A percentile compares a stretch with the other conserved stretches of the same genome.
phyloP scores from a whole-genome alignment of 2,888 invertebrate genomes.

The Tuta absoluta region DNA sequence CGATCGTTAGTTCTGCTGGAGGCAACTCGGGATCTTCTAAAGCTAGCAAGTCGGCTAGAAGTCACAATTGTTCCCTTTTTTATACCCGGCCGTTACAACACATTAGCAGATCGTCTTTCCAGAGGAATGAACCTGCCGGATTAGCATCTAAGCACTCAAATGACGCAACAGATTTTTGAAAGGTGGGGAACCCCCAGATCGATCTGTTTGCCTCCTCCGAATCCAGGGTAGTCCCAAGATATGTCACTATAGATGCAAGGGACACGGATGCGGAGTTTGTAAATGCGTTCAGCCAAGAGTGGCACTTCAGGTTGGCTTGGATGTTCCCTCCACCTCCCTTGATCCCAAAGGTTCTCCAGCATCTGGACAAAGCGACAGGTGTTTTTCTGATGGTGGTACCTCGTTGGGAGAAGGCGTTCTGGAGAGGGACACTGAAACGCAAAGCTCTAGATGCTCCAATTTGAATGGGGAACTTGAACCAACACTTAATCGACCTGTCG shows the following conservation, averaged over 20 bases:
- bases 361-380: conserved; percentile 31
- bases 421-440: conserved; percentile 27
- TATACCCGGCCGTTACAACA: conserved; percentile 40
- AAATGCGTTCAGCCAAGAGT: conserved; percentile 33
- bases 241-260: too few species aligned
- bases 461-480: conserved; percentile 20
- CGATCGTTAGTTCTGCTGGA: too few species aligned
- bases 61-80: conserved; percentile 14
- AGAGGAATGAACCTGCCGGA: too few species aligned
- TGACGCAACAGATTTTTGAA: not conserved
- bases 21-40: conserved; percentile 14
- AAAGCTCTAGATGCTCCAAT: conserved; percentile 32
- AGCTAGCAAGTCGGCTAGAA: not conserved
- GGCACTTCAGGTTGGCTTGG: conserved; percentile 31
- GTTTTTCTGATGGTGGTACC: conserved; percentile 28
- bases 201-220: conserved; percentile 30
- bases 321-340: conserved; percentile 33
- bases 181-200: conserved; percentile 28
- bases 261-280: too few species aligned
- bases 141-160: conserved; percentile 31
- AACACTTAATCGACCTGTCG: conserved; percentile 29
- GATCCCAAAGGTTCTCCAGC: conserved; percentile 30
- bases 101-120: conserved; percentile 36
- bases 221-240: too few species aligned
- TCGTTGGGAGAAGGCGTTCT: too few species aligned